Evolutionary conservation across 2,113 vertebrate genomes (phyloP), one percentile per base, ranked within the genome.

Genomic region (Arothron firmamentum): DNA sequence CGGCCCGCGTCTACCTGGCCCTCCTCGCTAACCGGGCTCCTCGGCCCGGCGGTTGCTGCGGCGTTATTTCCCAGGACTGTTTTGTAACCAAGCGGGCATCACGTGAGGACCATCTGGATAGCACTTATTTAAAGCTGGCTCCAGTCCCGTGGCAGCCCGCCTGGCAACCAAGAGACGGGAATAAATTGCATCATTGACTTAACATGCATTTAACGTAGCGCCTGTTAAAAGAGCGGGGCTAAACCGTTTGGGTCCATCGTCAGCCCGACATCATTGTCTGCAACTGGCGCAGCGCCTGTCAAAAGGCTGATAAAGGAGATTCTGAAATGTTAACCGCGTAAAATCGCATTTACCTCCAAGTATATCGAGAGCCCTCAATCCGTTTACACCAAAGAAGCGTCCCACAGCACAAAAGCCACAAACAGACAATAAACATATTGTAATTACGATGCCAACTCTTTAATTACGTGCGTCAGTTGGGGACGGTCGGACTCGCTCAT

Each of bases 121-220:
- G 90, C 92, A 94, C 94, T 95, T 95, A 94, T 93, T 96, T 94
- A 94, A 95, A 94, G 91, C 94, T 95, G 95, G 94, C 94, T 93
- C 89, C 84, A 85, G 90, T 92, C 94, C 93, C 88, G 89, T 91
- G 91, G 92, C 93, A 95, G 91, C 90, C 90, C 91, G 92, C 91
- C 92, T 94, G 93, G 94, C 93, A 92, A 90, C 90, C 91, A 92
- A 91, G 90, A 91, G 90, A 92, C 91, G 90, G 92, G 92, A 96
- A 95, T 96, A 95, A 96, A 96, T 92, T 94, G 94, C 94, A 96
- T 95, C 92, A 95, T 96, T 97, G 96, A 95, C 92, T 94, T 94
- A 94, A 95, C 94, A 94, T 94, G 92, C 92, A 93, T 93, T 94
- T 92, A 92, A 93, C 91, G 84, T 71, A 90, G 92, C 84, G 90